Evolutionary conservation across 92 coral and sea anemone genomes (phyloP), one percentile per base, ranked within the genome.

Genomic region (Phymanthus crucifer): DNA sequence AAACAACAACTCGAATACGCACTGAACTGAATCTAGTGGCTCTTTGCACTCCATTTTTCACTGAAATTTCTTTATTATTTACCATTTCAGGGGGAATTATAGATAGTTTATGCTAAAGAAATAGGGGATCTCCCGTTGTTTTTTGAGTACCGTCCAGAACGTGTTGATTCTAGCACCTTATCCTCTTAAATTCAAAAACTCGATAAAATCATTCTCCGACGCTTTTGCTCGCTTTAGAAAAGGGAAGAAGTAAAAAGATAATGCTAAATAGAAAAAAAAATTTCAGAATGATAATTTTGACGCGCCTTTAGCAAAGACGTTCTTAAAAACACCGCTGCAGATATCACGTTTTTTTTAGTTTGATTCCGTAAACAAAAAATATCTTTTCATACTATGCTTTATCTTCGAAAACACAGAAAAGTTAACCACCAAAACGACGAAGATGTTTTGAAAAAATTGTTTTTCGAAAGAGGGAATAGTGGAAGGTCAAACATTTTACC

Each of bases 51-150:
- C 27, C 0, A 54, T 54, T 54, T 21, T 54, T 54, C n/a, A 54
- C 1, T 24, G 13, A 54, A 54, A 45, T 45, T 45, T 9, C 16
- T 17, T 9, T 21, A 21, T 54, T 1, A 54, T 21, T 54, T 54
- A 9, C 9, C 1, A 21, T 21, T 54, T 24, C 27, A 19, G n/a
- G 64, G n/a, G 27, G 64, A 21, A 6, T 54, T 43, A 43, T 43
- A 43, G 27, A 11, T 14, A 21, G 27, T 54, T 54, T 54, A 43
- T 43, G 11, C 48, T 5, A 43, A 2, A 21, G 27, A 54, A 54
- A 54, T 54, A n/a, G 64, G 64, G 64, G 64, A 54, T 54, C 64
- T 54, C 64, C 64, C 27, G 64, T 54, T 54, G 64, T 54, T 54
- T 54, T 54, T 14, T 1, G 18, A 54, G 64, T 45, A 11, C 13